Base-by-base conservation (phyloP, 2,113 vertebrate genomes). In the Psettodes erumei region DNA sequence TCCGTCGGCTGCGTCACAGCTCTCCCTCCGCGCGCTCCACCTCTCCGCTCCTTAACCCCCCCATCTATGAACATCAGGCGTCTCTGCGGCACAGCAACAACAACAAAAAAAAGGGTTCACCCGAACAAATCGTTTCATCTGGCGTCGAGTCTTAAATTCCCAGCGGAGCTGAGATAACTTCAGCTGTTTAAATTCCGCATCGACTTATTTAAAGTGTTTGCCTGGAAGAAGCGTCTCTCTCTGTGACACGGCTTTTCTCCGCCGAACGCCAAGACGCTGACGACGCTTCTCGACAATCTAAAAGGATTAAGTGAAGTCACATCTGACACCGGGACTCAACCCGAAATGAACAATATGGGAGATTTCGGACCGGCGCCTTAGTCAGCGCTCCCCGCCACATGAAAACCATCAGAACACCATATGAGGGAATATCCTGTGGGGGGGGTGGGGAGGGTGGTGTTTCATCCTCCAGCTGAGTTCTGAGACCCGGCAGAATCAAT, bases 101-200 rank as follows among this genome's bases (percentile, higher is more conserved):
- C n/a, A n/a, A n/a, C 15, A 56, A 23, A 63, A 16, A 67, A 4
- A 27, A n/a, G n/a, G 3, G 50, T 59, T 56, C 55, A 27, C 37
- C 32, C 35, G 45, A 64, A 42, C 72, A 68, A 81, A 66, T 66
- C 23, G 54, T 75, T 78, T 64, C 40, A 70, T 63, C 33, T 75
- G 30, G 18, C 10, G n/a, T 11, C 30, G 61, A 37, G 66, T 38
- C 5, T 72, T 48, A 61, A 63, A 62, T 30, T 59, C 45, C 73
- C 50, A 33, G 8, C 47, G 71, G 25, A 67, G 40, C 38, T 68
- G 45, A 71, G 59, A 75, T 51, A 65, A 81, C 61, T 86, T 74
- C 43, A 60, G 9, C 2, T 25, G 54, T 53, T 73, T 63, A 43
- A 15, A 30, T 61, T 76, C 61, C 38, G 18, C 25, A 62, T 81